Evolutionary conservation across 1,140 invertebrate genomes (phyloP), one percentile per base, ranked within the genome.

Genomic region (Cydia strobilella): DNA sequence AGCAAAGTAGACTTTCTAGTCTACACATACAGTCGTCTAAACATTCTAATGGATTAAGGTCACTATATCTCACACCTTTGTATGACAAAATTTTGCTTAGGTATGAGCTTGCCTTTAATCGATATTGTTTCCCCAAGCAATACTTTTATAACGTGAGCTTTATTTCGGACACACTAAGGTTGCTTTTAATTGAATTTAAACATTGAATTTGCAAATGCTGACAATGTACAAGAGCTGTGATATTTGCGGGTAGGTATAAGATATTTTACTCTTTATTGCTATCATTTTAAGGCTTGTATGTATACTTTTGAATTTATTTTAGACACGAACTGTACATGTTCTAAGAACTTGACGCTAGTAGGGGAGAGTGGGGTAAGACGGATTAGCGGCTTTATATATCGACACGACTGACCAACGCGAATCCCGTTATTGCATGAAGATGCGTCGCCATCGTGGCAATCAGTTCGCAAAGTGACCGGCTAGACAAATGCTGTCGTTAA

Each of bases 51-150:
- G 42, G 12, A 45, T 45, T 45, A 13, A 39, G 9, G 42, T 45
- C 42, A 15, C 42, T 15, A 45, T 45, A 42, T 73, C 48, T 45
- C 23, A 54, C 23, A 42, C 45, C 74, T 78, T 45, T 39, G 18
- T 59, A 35, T n/a, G 1, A 18, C n/a, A 51, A 51, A 18, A 23
- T 23, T 59, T 10, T 59, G 54, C 54, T 59, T 59, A 59, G 7
- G 5, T 59, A 20, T 5, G 9, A 23, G 7, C 54, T 23, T 59
- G 54, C 20, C 54, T 10, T 59, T 23, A 59, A 59, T 59, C 20
- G 9, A 59, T 59, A 12, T 59, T 23, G 54, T 59, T 59, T 59
- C 23, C 1, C 23, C 9, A 59, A 23, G 0, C n/a, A 51, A 15
- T 59, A 59, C 0, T 18, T 59, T 10, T 18, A 7, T 18, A 51